phyloP scores from a whole-genome alignment of 2,888 invertebrate species.

The Eilema sororculum region DNA sequence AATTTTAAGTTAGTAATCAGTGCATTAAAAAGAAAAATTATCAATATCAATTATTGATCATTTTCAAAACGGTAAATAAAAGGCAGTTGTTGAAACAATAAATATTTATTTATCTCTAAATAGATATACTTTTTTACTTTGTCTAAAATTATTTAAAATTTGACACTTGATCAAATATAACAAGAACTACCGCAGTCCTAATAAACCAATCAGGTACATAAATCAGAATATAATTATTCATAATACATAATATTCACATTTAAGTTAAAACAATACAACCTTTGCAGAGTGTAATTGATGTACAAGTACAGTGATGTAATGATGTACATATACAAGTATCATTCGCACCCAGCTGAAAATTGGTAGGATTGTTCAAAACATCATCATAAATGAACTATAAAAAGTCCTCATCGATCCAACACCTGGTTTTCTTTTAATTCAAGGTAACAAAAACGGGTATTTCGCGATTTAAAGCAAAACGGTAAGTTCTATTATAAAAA shows the following conservation, averaged over 20 bases:
- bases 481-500: too few relatives aligned
- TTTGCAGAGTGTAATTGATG: too few relatives aligned
- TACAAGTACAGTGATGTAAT: too few relatives aligned
- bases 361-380: too few relatives aligned
- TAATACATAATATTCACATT: neutral
- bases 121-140: neutral
- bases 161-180: neutral
- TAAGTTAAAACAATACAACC: too few relatives aligned
- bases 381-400: too few relatives aligned
- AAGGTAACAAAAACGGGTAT: too few relatives aligned
- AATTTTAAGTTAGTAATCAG: neutral
- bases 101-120: conserved; percentile 1
- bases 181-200: neutral
- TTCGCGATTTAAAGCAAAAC: too few relatives aligned
- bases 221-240: neutral
- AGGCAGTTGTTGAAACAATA: neutral
- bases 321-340: too few relatives aligned
- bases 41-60: neutral
- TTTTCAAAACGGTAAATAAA: conserved; percentile 7
- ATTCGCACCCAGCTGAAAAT: too few relatives aligned
- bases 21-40: neutral
- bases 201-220: neutral
- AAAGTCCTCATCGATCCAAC: too few relatives aligned
- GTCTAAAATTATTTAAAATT: neutral
- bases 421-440: too few relatives aligned